These are phyloP conservation scores for Edolisoma coerulescens DNA, from an alignment of 2,113 vertebrate genomes.

Conservation along the genomic window DNA sequence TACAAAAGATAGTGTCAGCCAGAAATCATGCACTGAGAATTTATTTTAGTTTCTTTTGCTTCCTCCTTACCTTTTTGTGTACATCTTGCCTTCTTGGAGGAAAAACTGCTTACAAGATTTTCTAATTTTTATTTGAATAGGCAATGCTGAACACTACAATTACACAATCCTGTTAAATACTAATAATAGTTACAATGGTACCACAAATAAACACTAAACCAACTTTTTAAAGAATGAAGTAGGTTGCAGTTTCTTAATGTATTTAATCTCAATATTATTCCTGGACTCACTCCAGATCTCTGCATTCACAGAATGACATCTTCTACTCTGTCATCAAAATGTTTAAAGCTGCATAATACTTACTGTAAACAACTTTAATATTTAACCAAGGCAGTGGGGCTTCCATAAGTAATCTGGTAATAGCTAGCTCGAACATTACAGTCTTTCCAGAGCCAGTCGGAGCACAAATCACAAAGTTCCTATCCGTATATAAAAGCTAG, in stretches of 20 bases:
- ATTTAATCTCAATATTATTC: neutral
- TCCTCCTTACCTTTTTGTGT: neutral
- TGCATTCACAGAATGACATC: neutral
- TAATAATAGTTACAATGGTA: neutral
- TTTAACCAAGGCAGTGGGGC: conserved; percentile 86
- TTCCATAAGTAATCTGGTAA: conserved; percentile 91
- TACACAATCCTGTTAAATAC: neutral
- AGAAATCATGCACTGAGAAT: neutral
- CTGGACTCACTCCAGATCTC: neutral
- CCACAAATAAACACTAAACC: neutral
- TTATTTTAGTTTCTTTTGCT: neutral
- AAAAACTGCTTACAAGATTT: neutral
- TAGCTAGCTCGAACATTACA: conserved; percentile 91
- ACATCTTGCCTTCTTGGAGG: neutral
- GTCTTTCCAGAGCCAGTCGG: conserved; percentile 98
- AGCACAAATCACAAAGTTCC: conserved; percentile 93
- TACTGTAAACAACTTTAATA: conserved; percentile 95
- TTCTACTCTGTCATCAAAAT: neutral
- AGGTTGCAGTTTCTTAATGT: neutral
- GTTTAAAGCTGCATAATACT: conserved; percentile 56
- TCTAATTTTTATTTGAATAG: neutral
- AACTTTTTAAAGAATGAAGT: neutral
- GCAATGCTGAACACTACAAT: neutral
- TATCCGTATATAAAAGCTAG: conserved; percentile 92
- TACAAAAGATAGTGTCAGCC: neutral